Evolutionary conservation across 2,113 vertebrate genomes (phyloP), one percentile per base, ranked within the genome.

Genomic region (Macaca nemestrina): DNA sequence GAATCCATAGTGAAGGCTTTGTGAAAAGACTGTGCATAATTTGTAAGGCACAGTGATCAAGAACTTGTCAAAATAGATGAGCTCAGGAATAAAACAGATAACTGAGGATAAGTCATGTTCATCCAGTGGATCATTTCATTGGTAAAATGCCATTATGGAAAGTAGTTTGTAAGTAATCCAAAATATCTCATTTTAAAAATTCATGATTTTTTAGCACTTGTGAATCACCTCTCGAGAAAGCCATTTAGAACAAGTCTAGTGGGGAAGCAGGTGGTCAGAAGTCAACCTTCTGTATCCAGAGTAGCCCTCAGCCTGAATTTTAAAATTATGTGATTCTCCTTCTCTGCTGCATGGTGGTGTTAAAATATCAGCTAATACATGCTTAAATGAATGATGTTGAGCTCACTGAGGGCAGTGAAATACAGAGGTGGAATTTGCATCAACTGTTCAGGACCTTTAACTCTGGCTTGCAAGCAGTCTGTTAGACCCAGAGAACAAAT

Each of bases 251-350:
- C 0, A 83, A 79, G 27, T 70, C 64, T 79, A 17, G 0, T 35
- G 16, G 8, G 52, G 72, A 27, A 30, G 3, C 12, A 64, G 61
- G 27, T 64, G n/a, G 6, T 64, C 1, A 8, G 48, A 79, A n/a
- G 70, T 12, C 35, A 61, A 0, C 1, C 12, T 38, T 18, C 6
- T 70, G 43, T 2, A 1, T 25, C n/a, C 27, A 23, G 18, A 55
- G 2, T 88, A n/a, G 7, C 11, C 25, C 14, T 92, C 2, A 9
- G 5, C 50, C 70, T 70, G 64, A 55, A 32, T 38, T 52, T 40
- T 67, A 16, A 70, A 23, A 40, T 22, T 2, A 2, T 5, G 0
- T 17, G 11, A 17, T 30, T 48, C 35, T 8, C 2, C 12, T 45
- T 81, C 14, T 48, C 20, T 40, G 81, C 38, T 14, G 8, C 4